phyloP scores from a whole-genome alignment of 2,797 vertebrate species.

The Perodicticus potto region DNA sequence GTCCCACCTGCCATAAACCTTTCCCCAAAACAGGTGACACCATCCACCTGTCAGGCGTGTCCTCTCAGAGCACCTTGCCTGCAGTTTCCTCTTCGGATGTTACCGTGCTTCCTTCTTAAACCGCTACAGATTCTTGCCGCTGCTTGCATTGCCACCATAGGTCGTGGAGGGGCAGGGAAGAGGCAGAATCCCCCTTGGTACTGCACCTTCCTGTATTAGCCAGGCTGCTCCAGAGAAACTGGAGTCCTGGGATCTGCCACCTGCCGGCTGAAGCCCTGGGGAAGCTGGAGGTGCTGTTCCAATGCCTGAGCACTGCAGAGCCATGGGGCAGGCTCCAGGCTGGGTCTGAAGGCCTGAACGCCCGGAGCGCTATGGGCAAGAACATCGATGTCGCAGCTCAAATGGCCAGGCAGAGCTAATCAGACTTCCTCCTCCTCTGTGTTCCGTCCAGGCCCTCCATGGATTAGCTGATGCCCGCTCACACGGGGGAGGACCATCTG shows the following conservation, averaged over 20 bases:
- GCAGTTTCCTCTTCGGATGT: not conserved
- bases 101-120: not conserved
- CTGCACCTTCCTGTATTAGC: not conserved
- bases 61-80: not conserved
- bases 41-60: not conserved
- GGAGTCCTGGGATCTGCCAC: not conserved
- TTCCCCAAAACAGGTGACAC: not conserved
- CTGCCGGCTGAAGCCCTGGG: not conserved
- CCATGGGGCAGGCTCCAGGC: not conserved
- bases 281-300: not conserved
- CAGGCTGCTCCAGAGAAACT: not conserved
- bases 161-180: not conserved
- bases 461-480: not conserved
- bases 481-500: not conserved
- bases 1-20: not conserved
- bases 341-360: not conserved
- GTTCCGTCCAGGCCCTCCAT: not conserved
- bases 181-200: not conserved
- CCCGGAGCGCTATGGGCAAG: no score
- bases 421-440: not conserved
- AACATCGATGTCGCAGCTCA: not conserved
- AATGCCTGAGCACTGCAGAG: not conserved
- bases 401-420: not conserved
- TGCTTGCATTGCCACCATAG: not conserved
- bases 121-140: not conserved